Evolutionary conservation across 2,888 invertebrate genomes (phyloP), one percentile per base, ranked within the genome.

Genomic region (Drosophila histrio): DNA sequence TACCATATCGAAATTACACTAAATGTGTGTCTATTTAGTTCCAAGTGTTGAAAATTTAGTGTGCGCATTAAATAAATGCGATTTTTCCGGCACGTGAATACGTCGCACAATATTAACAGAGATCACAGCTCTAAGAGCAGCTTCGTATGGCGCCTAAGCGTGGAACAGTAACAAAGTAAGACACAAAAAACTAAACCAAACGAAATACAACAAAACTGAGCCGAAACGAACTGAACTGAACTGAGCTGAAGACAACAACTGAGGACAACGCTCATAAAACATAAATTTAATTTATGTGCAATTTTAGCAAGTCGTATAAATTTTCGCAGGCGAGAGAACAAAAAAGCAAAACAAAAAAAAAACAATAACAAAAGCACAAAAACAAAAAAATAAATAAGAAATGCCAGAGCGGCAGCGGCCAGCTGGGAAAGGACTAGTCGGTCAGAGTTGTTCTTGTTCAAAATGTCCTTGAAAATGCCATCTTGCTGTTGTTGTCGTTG

Each of bases 251-350:
- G 32, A 52, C 44, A 66, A 79, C 70, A 77, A 69, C 76, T 72
- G 61, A 82, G 77, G 83, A 87, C 88, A 82, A 77, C 77, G 79
- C 79, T 87, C 84, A 87, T 85, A 88, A 88, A 87, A 85, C 86
- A 85, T 86, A 87, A 87, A 85, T 85, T 85, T 85, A 87, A 85
- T 85, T 85, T 85, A 85, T 85, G 85, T 85, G 88, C 85, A 87
- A 87, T 87, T 87, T 85, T 86, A 84, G 84, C 83, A 87, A 84
- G 80, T 85, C 84, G 87, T 85, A 84, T 84, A 84, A 87, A 84
- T 84, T 87, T 78, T 72, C 72, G 62, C 66, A 71, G 67, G 69
- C 66, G 64, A 72, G 60, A 70, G 62, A 78, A 73, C 68, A 68
- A 66, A 46, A 79, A 58, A 36, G 38, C 17, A 50, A 15, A 60